These are phyloP conservation scores for Baryphthengus martii DNA, from an alignment of 2,113 vertebrate genomes.

Conservation along the genomic window DNA sequence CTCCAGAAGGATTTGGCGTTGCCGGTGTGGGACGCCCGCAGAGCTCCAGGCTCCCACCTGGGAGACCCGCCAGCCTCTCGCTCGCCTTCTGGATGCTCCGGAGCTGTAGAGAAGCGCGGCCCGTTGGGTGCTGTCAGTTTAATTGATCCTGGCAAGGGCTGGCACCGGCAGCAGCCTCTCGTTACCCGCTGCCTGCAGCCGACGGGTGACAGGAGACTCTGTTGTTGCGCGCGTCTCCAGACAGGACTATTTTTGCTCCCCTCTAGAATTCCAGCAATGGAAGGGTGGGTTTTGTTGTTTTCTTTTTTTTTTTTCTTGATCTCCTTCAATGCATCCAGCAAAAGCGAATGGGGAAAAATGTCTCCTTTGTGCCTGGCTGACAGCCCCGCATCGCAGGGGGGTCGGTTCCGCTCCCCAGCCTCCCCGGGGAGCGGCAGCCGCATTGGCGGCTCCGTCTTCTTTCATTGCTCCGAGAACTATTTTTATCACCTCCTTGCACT, in stretches of 20 bases:
- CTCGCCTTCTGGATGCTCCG: neutral
- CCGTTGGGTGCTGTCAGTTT: neutral
- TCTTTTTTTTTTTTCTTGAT: neutral
- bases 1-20: neutral
- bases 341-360: accelerated
- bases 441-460: neutral
- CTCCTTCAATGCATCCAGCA: neutral
- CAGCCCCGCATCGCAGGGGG: accelerated
- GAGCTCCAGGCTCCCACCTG: neutral
- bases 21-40: accelerated
- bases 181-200: neutral
- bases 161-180: neutral
- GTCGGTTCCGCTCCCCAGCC: neutral
- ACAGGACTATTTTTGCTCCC: neutral
- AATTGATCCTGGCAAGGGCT: neutral
- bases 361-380: neutral
- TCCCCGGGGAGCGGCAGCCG: neutral
- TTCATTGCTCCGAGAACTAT: neutral
- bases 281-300: neutral
- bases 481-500: neutral
- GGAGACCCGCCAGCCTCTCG: neutral
- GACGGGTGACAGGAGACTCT: neutral
- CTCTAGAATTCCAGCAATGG: neutral
- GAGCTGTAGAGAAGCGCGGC: accelerated
- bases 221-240: accelerated